Evolutionary conservation across 2,888 invertebrate species (phyloP), one percentile per base, ranked within the genome.

Genomic region (Dione vanillae): DNA sequence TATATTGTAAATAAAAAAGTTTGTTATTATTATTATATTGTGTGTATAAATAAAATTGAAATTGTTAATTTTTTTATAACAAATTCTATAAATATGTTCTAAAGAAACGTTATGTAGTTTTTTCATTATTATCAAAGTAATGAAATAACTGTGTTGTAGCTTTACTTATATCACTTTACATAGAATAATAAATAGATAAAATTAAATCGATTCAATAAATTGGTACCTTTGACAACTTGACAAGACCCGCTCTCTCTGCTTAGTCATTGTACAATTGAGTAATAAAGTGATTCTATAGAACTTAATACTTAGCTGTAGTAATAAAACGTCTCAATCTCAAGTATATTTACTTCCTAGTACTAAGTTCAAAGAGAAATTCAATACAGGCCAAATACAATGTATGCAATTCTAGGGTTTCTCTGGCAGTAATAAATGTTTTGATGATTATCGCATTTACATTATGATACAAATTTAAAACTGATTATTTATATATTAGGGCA

Each of bases 251-350:
- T 40, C 19, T 59, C 40, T 14, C 40, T 19, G 14, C 49, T 64
- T 35, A 51, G 64, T 64, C 49, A 64, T 37, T 14, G 10, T 64
- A 20, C 9, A 8, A 8, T 14, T 37, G 8, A 40, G 19, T 37
- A 35, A 64, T 64, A 51, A 51, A 64, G 19, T 35, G 37, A 16
- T 37, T 64, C 47, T 12, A 64, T 47, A 64, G 37, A n/a, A 7
- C 45, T n/a, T n/a, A 16, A 61, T 16, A 27, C 27, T 27, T 27
- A 45, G 11, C 27, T 35, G 10, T 27, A 12, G 45, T 27, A 43
- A 59, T 59, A 59, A 59, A 59, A 59, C 43, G n/a, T 59, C 59
- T 43, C 59, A 59, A 59, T 59, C 43, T 59, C 43, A 14, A 27
- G 9, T 52, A 1, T 1, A 35, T 2, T 37, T 10, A 59, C 14